A percentile compares a stretch with the other conserved stretches of the same genome.
Evolutionary conservation across 2,113 vertebrate species (phyloP).

Genomic region (Zapus hudsonius): DNA sequence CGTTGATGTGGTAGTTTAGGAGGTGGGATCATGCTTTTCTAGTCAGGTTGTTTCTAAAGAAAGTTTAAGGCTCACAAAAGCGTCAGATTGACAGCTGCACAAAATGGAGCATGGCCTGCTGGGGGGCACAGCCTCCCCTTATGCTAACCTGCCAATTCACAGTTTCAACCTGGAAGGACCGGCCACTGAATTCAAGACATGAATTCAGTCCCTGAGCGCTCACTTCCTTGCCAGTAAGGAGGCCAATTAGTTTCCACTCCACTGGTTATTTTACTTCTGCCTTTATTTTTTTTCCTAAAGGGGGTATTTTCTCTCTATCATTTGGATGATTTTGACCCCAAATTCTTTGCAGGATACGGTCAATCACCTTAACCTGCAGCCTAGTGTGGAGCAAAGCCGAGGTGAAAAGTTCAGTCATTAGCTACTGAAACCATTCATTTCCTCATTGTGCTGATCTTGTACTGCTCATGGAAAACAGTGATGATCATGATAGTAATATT

Average conservation of each 20-base stretch:
- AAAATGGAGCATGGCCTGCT: constrained; percentile 77
- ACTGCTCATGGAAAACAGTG: constrained; percentile 57
- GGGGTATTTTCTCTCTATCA: constrained; percentile 74
- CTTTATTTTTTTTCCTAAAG: constrained; percentile 75
- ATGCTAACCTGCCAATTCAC: constrained; percentile 79
- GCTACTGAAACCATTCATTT: constrained; percentile 67
- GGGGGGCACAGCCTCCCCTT: constrained; percentile 67
- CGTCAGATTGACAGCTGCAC: constrained; percentile 79
- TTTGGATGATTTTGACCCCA: constrained; percentile 75
- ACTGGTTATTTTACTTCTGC: constrained; percentile 76
- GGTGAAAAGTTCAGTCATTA: constrained; percentile 78
- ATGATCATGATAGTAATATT: constrained; percentile 43
- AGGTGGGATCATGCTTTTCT: constrained; percentile 76
- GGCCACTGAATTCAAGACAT: constrained; percentile 77
- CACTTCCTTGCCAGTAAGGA: constrained; percentile 77
- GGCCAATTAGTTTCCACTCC: constrained; percentile 81
- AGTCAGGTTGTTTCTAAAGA: constrained; percentile 75
- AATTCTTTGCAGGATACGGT: constrained; percentile 74
- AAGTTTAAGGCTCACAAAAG: constrained; percentile 79
- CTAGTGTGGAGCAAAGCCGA: constrained; percentile 60
- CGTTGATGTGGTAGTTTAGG: constrained; percentile 77
- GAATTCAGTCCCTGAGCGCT: constrained; percentile 75
- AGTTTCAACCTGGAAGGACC: constrained; percentile 77
- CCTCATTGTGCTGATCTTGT: constrained; percentile 28
- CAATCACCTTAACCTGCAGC: constrained; percentile 73